These are phyloP conservation scores for Burhinus oedicnemus DNA, from an alignment of 2,113 vertebrate genomes.

Conservation along the genomic window DNA sequence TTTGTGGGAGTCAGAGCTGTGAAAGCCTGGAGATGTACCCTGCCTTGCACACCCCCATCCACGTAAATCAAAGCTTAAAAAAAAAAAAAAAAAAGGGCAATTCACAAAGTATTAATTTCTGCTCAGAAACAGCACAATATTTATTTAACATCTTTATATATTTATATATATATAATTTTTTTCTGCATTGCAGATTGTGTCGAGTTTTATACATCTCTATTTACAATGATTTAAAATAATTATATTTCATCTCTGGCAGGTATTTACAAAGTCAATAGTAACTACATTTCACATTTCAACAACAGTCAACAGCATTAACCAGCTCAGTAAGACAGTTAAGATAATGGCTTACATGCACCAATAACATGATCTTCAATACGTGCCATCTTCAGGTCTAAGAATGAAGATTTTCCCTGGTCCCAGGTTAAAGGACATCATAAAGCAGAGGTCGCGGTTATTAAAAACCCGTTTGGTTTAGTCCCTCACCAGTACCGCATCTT, in stretches of 20 bases:
- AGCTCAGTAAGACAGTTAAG: slow-evolving; percentile 85
- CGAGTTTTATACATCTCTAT: slow-evolving; percentile 93
- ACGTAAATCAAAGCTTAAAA: slow-evolving; percentile 25
- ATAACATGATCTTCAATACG: slow-evolving; percentile 74
- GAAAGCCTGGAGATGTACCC: not conserved
- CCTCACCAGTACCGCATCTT: slow-evolving; percentile 48
- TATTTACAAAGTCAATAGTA: slow-evolving; percentile 92
- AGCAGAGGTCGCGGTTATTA: slow-evolving; percentile 43
- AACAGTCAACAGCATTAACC: slow-evolving; percentile 83
- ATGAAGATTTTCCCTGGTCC: slow-evolving; percentile 62
- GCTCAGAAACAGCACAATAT: slow-evolving; percentile 91
- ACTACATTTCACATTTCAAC: slow-evolving; percentile 91
- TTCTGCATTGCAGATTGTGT: slow-evolving; percentile 88
- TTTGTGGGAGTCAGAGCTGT: not conserved
- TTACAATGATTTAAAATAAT: slow-evolving; percentile 98
- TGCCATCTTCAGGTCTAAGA: slow-evolving; percentile 65
- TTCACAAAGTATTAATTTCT: not conserved
- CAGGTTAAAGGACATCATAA: slow-evolving; percentile 58
- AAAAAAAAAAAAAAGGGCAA: not conserved
- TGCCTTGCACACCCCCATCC: not conserved
- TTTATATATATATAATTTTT: slow-evolving; percentile 53
- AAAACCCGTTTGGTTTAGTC: slow-evolving; percentile 46
- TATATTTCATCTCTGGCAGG: slow-evolving; percentile 82
- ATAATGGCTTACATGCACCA: slow-evolving; percentile 88
- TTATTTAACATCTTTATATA: slow-evolving; percentile 96